Evolutionary conservation across 1,140 invertebrate genomes (phyloP), one percentile per base, ranked within the genome.

Genomic region (Drosophila subpulchrella): DNA sequence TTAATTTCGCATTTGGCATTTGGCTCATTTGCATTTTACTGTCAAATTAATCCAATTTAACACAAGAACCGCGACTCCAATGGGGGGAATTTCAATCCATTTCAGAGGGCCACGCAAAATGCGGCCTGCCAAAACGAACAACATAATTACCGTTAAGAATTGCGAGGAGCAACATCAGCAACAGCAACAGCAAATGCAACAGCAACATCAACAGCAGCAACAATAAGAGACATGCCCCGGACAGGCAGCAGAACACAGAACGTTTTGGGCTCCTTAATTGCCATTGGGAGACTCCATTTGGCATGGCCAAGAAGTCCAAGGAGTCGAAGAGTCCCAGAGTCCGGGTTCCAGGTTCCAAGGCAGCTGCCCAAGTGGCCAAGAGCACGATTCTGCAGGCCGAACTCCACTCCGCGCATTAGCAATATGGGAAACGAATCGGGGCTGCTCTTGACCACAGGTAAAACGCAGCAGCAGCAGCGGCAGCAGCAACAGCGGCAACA

Each of bases 41-140:
- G 88, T 90, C 88, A 90, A 90, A 90, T 90, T 90, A 90, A 90
- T 90, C 88, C 88, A 90, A 91, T 90, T 90, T 90, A 89, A 90
- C 88, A 82, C 79, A 90, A 78, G 75, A 42, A 57, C 57, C 50
- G 56, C 54, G 66, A 48, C 54, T 53, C n/a, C 17, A 42, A n/a
- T 42, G n/a, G 54, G 38, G 47, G 39, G 44, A 61, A 34, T 58
- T 57, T 46, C 56, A 61, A 56, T 68, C 54, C 54, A 80, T 59
- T 75, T 63, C 56, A 62, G 77, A 76, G 78, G 78, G 59, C 53
- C 66, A 70, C 54, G 73, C 65, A 82, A 79, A 75, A 81, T 67
- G 70, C 61, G 32, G 59, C 62, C 85, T 90, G 85, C 85, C 85
- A 90, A 90, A 90, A 81, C 85, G 85, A 90, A 90, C 85, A 90